Evolutionary conservation across 2,888 invertebrate species (phyloP).

Genomic region (Pomacea canaliculata): DNA sequence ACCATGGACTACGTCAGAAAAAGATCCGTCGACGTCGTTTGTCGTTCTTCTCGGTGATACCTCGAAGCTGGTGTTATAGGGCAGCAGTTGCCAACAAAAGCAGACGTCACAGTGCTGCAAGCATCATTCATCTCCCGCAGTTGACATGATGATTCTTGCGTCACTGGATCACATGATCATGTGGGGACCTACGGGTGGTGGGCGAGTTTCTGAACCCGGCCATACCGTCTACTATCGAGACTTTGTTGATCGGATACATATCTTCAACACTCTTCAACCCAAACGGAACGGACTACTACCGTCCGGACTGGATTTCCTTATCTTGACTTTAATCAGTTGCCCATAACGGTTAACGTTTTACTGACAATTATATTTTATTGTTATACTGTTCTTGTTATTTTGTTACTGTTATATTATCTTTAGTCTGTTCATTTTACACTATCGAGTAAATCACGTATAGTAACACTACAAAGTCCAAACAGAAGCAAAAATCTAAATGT

Average conservation of each 20-base stretch:
- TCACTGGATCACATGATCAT: slow-evolving; percentile 48
- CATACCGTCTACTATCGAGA: not conserved
- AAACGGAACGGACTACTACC: not conserved
- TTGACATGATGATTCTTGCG: slow-evolving; percentile 45
- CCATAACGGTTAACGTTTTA: too few species aligned
- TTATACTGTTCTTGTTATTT: too few species aligned
- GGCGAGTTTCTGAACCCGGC: not conserved
- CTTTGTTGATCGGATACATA: not conserved
- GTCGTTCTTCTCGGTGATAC: slow-evolving; percentile 41
- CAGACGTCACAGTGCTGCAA: slow-evolving; percentile 15
- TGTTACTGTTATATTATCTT: too few species aligned
- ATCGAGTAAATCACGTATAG: too few species aligned
- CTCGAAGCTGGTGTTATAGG: slow-evolving; percentile 40
- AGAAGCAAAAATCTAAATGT: too few species aligned
- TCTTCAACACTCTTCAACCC: not conserved
- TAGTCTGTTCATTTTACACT: too few species aligned
- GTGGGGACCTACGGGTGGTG: slow-evolving; percentile 42
- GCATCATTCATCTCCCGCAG: slow-evolving; percentile 24
- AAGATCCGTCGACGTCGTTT: slow-evolving; percentile 34
- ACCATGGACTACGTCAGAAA: slow-evolving; percentile 34
- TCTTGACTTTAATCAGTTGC: too few species aligned
- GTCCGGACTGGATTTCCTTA: not conserved
- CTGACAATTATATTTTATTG: too few species aligned
- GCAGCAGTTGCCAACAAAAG: not conserved
- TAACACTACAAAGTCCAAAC: too few species aligned